Evolutionary conservation across 1,140 invertebrate species (phyloP), one percentile per base, ranked within the genome.

Genomic region (Euwallacea similis): DNA sequence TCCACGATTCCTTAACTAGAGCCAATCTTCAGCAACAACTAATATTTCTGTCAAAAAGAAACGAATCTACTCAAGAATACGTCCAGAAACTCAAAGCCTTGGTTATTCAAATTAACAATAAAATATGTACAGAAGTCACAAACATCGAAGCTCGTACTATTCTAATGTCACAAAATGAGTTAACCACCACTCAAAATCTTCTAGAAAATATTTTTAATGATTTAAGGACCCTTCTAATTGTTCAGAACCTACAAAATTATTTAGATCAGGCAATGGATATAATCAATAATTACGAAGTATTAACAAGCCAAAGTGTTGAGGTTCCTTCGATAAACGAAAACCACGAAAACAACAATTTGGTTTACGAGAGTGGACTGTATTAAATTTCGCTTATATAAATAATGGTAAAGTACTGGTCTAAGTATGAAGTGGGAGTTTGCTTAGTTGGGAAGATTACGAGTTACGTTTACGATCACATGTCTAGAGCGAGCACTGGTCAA

Each of bases 11-110:
- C 9, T 56, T 66, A 13, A 66, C 65, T 2, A 33, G 65, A 13
- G 53, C 53, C n/a, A n/a, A n/a, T n/a, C n/a, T 66, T 4, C 47
- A 66, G 43, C 65, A 66, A 56, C 65, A 66, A 58, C n/a, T 61
- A 21, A 65, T 65, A 10, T 65, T 65, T 21, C 4, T 50, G 6
- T 2, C 50, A 1, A 65, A 9, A 56, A 58, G 16, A 46, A 8
- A 56, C 21, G 63, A 65, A 53, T 53, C 63, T 3, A 54, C 16
- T 2, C 4, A 42, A 15, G 63, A 65, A 3, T 47, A 65, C 33
- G 8, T 65, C 1, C 63, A 65, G 9, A 65, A 53, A 65, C 8
- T 65, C 0, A 65, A 50, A 9, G 43, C 63, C 8, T 8, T 54
- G 1, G 50, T 54, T 2, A 65, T 2, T 4, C 2, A 65, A 65